Conservation (phyloP, 2,797 vertebrate genomes). For the Apodemus agrarius region DNA sequence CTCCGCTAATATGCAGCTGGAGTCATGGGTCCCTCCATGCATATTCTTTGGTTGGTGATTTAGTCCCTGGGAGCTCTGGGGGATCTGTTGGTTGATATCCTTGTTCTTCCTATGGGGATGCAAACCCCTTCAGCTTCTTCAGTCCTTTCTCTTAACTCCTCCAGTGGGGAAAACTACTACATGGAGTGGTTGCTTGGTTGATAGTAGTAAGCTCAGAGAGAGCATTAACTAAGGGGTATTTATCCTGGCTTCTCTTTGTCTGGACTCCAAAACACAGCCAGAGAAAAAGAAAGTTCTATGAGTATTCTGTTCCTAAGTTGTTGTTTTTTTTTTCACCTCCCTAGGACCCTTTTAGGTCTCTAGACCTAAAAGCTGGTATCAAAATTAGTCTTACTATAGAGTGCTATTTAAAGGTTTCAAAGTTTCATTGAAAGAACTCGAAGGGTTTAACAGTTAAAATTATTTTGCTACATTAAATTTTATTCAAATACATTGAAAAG, state of each 20-base stretch:
- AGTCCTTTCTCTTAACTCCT: too few relatives aligned
- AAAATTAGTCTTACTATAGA: conserved; percentile 39
- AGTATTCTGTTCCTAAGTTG: neutral
- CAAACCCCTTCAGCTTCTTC: too few relatives aligned
- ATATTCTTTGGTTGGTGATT: too few relatives aligned
- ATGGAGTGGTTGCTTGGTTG: neutral
- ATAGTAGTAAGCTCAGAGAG: neutral
- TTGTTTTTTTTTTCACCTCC: neutral
- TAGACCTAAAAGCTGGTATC: neutral
- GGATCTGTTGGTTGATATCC: too few relatives aligned
- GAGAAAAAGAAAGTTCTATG: neutral
- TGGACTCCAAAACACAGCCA: conserved; percentile 17
- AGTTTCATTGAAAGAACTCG: neutral
- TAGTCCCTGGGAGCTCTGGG: too few relatives aligned
- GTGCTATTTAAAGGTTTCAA: conserved; percentile 31
- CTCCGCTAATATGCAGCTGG: too few relatives aligned
- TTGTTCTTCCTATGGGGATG: too few relatives aligned
- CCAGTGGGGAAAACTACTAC: neutral
- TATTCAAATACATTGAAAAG: conserved; percentile 68
- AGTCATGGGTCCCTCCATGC: too few relatives aligned
- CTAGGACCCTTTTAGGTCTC: neutral
- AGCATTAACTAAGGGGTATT: neutral
- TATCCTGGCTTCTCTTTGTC: neutral
- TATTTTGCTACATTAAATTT: conserved; percentile 64
- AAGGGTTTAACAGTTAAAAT: conserved; percentile 54